Evolutionary conservation across 2,888 invertebrate species (phyloP).

Genomic region (Scaptomyza caliginosa): DNA sequence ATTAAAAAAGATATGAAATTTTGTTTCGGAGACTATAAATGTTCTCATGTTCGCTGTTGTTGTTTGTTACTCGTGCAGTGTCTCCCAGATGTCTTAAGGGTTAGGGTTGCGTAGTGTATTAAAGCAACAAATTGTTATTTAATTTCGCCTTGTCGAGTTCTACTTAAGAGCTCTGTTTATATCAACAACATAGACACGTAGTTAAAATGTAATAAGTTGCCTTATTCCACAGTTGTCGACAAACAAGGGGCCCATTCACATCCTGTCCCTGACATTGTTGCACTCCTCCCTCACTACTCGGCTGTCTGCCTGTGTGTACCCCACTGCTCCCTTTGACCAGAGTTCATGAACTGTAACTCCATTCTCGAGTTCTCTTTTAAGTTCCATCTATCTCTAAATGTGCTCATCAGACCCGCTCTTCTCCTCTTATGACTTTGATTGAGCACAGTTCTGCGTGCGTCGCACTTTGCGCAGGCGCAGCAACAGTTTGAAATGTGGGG

Average conservation of each 20-base stretch:
- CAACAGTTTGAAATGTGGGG: slow-evolving; percentile 16
- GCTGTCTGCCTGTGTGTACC: slow-evolving; percentile 25
- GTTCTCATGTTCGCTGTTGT: background rate
- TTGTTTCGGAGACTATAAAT: slow-evolving; percentile 4
- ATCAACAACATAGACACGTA: slow-evolving; percentile 43
- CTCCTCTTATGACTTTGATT: slow-evolving; percentile 64
- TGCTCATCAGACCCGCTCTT: slow-evolving; percentile 46
- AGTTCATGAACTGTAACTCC: slow-evolving; percentile 70
- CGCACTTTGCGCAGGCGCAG: slow-evolving; percentile 59
- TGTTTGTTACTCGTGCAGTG: background rate
- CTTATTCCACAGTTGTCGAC: slow-evolving; percentile 56
- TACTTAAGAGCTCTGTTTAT: slow-evolving; percentile 29
- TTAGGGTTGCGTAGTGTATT: slow-evolving; percentile 5
- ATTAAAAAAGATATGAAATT: slow-evolving; percentile 4
- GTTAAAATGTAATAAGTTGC: slow-evolving; percentile 69
- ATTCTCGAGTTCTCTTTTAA: slow-evolving; percentile 1
- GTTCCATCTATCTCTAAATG: slow-evolving; percentile 5
- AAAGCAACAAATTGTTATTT: slow-evolving; percentile 54
- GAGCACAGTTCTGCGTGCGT: slow-evolving; percentile 67
- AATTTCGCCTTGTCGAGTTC: slow-evolving; percentile 32
- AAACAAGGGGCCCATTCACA: slow-evolving; percentile 73
- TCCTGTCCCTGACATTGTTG: slow-evolving; percentile 57
- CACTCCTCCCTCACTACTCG: background rate
- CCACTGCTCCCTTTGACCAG: slow-evolving; percentile 32
- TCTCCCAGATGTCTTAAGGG: background rate